These are phyloP conservation scores for Porites evermanni DNA, from an alignment of 92 coral and sea anemone species.

Conservation along the genomic window DNA sequence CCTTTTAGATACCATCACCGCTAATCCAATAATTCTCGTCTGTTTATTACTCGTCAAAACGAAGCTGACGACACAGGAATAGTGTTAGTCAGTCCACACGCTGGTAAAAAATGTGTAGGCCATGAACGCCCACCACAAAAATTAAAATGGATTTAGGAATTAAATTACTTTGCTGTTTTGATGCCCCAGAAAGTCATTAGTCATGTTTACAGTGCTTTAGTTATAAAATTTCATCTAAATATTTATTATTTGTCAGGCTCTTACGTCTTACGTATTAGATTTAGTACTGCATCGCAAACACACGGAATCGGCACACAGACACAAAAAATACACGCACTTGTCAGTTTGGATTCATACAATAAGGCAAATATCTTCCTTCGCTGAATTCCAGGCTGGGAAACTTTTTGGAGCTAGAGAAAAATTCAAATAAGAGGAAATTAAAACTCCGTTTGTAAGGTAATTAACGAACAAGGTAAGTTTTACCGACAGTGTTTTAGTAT, in stretches of 20 bases:
- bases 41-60: neutral
- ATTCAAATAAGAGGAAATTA: neutral
- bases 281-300: neutral
- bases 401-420: neutral
- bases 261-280: neutral
- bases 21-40: neutral
- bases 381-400: neutral
- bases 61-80: neutral
- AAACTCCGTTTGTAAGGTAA: neutral
- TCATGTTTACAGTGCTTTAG: neutral
- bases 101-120: neutral
- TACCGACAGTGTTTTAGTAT: neutral
- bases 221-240: neutral
- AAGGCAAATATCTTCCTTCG: neutral
- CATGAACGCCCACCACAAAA: neutral
- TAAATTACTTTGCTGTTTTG: neutral
- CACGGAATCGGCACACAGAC: neutral
- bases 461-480: neutral
- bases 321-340: neutral
- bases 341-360: neutral
- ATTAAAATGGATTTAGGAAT: neutral
- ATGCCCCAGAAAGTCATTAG: neutral
- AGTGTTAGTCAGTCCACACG: neutral
- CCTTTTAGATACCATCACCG: constrained; percentile 10
- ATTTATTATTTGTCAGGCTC: neutral